These are phyloP conservation scores for Galago senegalensis DNA, from an alignment of 2,797 vertebrate genomes.

Conservation along the genomic window DNA sequence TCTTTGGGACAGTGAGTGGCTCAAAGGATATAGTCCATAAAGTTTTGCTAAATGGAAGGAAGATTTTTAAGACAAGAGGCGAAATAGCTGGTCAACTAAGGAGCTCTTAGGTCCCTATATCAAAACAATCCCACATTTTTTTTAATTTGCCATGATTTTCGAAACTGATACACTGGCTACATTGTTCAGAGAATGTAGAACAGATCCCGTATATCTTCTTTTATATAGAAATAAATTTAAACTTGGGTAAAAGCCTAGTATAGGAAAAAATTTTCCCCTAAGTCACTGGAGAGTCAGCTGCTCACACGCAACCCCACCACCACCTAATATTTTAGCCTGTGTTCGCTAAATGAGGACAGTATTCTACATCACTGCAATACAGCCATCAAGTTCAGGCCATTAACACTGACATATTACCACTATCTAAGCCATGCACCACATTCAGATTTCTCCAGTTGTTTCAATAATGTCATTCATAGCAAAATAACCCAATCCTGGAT, in stretches of 20 bases:
- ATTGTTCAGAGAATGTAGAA: not conserved
- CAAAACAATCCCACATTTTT: not conserved
- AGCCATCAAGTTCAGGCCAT: not conserved
- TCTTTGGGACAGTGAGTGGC: not conserved
- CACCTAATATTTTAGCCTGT: not conserved
- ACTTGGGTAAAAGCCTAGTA: not conserved
- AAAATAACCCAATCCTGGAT: not conserved
- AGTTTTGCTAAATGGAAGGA: not conserved
- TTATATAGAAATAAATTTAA: constrained; percentile 33
- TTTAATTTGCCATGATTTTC: constrained; percentile 56
- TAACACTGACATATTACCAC: not conserved
- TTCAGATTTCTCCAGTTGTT: not conserved
- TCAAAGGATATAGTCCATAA: not conserved
- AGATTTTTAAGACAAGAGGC: not conserved
- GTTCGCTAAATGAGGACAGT: constrained; percentile 32
- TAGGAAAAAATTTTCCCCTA: not conserved
- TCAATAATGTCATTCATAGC: not conserved
- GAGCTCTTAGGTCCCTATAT: not conserved
- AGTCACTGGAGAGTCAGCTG: not conserved
- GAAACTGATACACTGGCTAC: not conserved
- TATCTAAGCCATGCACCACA: not conserved
- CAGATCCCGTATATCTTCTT: not conserved
- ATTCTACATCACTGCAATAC: not conserved
- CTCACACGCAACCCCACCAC: not conserved
- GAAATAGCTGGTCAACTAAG: not conserved